Evolutionary conservation across 1,140 invertebrate species (phyloP).

Genomic region (Drosophila teissieri): DNA sequence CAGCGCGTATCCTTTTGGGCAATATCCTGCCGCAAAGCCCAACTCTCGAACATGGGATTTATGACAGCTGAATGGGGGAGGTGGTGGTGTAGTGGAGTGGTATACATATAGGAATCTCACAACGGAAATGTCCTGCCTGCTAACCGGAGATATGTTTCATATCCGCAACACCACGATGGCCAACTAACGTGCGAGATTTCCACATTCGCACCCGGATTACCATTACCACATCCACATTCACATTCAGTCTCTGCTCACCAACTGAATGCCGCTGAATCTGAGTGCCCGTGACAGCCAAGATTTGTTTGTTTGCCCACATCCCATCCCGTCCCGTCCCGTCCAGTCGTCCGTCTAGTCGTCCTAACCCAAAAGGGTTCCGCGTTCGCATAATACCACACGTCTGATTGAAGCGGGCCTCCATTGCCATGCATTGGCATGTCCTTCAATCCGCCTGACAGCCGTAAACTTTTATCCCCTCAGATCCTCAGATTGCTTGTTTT

Average conservation of each 20-base stretch:
- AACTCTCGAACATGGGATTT: slow-evolving; percentile 64
- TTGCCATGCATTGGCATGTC: slow-evolving; percentile 56
- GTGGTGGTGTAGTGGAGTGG: not conserved
- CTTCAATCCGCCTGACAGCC: slow-evolving; percentile 53
- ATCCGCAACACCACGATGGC: slow-evolving; percentile 73
- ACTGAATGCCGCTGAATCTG: slow-evolving; percentile 57
- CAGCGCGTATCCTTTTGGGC: slow-evolving; percentile 71
- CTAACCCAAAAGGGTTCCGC: slow-evolving; percentile 52
- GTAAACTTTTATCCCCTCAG: slow-evolving; percentile 22
- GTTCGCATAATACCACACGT: slow-evolving; percentile 29
- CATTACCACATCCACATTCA: slow-evolving; percentile 19
- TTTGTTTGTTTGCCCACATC: slow-evolving; percentile 57
- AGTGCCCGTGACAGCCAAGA: slow-evolving; percentile 68
- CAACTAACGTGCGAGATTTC: slow-evolving; percentile 46
- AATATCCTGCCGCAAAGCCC: slow-evolving; percentile 72
- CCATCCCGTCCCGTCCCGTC: slow-evolving; percentile 1
- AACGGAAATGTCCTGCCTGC: slow-evolving; percentile 83
- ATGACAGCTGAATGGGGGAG: slow-evolving; percentile 67
- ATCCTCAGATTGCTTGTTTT: not conserved
- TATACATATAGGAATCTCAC: slow-evolving; percentile 2
- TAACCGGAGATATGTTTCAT: slow-evolving; percentile 84
- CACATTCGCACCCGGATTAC: slow-evolving; percentile 12
- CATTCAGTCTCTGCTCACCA: slow-evolving; percentile 39
- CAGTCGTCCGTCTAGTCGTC: not conserved
- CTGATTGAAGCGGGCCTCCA: slow-evolving; percentile 58